These are phyloP conservation scores for Pao palembangensis DNA, from an alignment of 2,113 vertebrate genomes.

Conservation along the genomic window DNA sequence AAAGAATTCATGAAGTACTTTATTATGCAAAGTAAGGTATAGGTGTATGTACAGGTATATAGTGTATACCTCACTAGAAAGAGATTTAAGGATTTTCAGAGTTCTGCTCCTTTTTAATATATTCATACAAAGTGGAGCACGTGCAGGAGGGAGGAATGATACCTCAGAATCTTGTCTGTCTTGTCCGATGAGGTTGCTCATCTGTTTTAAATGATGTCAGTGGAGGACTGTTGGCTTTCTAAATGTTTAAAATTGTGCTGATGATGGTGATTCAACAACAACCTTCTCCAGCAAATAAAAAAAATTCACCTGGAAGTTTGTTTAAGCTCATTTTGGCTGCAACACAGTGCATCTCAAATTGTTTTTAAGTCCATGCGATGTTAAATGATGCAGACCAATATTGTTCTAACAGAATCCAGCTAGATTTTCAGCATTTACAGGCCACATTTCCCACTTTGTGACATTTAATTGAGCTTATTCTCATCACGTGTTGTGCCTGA, in stretches of 20 bases:
- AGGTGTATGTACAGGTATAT: neutral
- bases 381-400: neutral
- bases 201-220: conserved; percentile 75
- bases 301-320: conserved; percentile 6
- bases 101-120: neutral
- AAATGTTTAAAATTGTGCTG: conserved; percentile 39
- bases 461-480: neutral
- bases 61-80: too few species aligned
- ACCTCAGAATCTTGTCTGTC: conserved; percentile 56
- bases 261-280: conserved; percentile 42
- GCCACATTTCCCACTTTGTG: too few species aligned
- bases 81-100: too few species aligned
- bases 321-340: neutral
- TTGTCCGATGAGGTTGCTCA: conserved; percentile 42
- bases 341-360: too few species aligned
- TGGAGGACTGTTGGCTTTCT: conserved; percentile 18
- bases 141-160: conserved; percentile 42
- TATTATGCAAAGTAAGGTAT: conserved; percentile 70
- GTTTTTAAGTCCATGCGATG: neutral
- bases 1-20: conserved; percentile 39
- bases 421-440: neutral
- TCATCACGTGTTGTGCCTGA: too few species aligned
- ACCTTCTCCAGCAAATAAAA: conserved; percentile 51
- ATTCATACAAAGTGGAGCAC: conserved; percentile 8
- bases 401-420: neutral